These are phyloP conservation scores for Stichodactyla mertensii DNA, from an alignment of 64 coral and sea anemone genomes.

Conservation along the genomic window DNA sequence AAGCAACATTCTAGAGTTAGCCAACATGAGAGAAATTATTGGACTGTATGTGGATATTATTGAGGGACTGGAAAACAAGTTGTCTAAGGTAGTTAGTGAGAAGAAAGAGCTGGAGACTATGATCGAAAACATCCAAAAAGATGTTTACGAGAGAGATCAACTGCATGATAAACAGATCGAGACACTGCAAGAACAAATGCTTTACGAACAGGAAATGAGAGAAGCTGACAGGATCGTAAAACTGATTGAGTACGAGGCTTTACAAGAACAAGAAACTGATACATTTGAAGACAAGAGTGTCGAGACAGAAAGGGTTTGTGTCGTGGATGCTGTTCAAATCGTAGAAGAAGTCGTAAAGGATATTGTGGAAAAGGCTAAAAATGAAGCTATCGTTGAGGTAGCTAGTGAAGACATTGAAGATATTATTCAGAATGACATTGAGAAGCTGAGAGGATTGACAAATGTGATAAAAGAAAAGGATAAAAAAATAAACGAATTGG, in stretches of 20 bases:
- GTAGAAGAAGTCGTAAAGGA: not conserved
- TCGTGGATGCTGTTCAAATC: not conserved
- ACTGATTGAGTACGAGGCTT: not conserved
- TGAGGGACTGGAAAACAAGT: not conserved
- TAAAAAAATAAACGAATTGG: not conserved
- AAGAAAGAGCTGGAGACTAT: not conserved
- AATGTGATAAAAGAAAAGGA: not conserved
- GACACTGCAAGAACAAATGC: not conserved
- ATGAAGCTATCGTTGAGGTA: not conserved
- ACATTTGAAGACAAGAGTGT: not conserved
- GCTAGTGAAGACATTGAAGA: not conserved
- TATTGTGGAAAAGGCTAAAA: not conserved
- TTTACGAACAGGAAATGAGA: not conserved
- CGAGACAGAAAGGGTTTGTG: not conserved
- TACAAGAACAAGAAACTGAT: not conserved
- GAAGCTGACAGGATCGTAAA: not conserved
- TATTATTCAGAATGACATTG: not conserved
- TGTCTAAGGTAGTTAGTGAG: not conserved
- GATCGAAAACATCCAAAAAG: not conserved
- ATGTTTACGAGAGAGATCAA: not conserved
- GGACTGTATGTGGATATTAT: not conserved
- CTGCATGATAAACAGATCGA: not conserved
- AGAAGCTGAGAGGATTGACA: not conserved
- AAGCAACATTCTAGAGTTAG: not conserved
- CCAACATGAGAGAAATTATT: not conserved